Conservation (phyloP, 2,113 vertebrate species). For the Micromys minutus region DNA sequence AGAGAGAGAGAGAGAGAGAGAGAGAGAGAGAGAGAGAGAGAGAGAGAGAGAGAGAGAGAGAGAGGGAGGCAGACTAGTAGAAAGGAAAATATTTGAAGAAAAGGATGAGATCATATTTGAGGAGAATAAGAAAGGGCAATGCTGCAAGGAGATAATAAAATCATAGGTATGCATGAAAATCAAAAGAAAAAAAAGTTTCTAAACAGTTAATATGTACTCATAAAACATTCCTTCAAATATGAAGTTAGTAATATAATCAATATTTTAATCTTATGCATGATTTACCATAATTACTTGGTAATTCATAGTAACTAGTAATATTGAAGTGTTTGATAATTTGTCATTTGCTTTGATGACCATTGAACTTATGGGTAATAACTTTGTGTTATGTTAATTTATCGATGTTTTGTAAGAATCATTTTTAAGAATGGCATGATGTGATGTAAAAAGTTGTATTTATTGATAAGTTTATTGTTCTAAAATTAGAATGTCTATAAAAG, state of each 20-base stretch:
- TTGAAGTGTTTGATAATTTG: conserved; percentile 9
- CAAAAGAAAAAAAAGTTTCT: background rate
- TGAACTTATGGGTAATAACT: background rate
- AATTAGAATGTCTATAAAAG: background rate
- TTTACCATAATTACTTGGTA: background rate
- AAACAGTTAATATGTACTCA: background rate
- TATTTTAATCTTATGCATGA: conserved; percentile 17
- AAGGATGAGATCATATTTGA: too few species aligned
- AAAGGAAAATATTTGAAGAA: background rate
- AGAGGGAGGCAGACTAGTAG: too few species aligned
- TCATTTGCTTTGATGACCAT: background rate
- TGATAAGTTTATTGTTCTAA: conserved; percentile 19
- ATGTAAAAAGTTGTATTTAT: background rate
- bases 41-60: background rate
- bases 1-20: background rate
- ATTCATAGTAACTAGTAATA: background rate
- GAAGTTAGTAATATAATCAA: background rate
- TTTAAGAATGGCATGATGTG: background rate
- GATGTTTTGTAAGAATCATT: conserved; percentile 13
- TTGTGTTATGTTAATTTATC: conserved; percentile 13
- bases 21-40: background rate
- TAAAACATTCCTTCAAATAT: conserved; percentile 26
- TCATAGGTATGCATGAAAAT: accelerated
- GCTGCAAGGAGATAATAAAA: too few species aligned
- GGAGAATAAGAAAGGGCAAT: too few species aligned